Evolutionary conservation across 2,113 vertebrate species (phyloP).

Genomic region (Ivindomyrus marchei): DNA sequence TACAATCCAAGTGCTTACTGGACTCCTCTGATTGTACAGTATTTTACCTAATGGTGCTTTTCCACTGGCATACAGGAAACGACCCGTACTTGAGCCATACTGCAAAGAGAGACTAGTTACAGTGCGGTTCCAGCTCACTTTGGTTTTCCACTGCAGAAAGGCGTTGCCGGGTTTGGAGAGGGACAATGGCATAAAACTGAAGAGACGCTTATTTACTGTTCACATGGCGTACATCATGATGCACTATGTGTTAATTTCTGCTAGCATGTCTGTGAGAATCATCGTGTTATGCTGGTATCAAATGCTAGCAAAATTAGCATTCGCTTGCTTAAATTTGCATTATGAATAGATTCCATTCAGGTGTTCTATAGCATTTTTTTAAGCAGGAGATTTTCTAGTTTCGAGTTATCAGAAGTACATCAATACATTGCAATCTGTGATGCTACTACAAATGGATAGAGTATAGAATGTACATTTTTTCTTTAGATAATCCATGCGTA

Average conservation of each 20-base stretch:
- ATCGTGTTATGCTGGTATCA: neutral
- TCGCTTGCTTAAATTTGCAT: neutral
- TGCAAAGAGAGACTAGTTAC: neutral
- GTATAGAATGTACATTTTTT: neutral
- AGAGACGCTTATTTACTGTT: neutral
- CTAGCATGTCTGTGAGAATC: neutral
- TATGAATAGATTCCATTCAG: neutral
- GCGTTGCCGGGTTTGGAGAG: neutral
- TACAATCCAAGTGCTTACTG: neutral
- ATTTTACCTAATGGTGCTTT: neutral
- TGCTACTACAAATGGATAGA: too few relatives aligned
- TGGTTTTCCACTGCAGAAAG: neutral
- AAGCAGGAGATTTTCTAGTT: neutral
- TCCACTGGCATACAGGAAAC: neutral
- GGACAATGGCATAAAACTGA: neutral
- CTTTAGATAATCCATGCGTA: neutral
- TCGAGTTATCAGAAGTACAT: neutral
- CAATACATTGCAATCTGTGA: neutral
- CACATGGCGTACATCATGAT: neutral
- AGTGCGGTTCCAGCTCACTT: neutral
- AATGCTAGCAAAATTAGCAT: neutral
- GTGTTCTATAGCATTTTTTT: neutral
- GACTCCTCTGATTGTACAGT: neutral
- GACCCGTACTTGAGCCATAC: neutral
- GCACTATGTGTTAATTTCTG: neutral